These are phyloP conservation scores for Pomacea canaliculata DNA, from an alignment of 2,888 invertebrate species.

Conservation along the genomic window DNA sequence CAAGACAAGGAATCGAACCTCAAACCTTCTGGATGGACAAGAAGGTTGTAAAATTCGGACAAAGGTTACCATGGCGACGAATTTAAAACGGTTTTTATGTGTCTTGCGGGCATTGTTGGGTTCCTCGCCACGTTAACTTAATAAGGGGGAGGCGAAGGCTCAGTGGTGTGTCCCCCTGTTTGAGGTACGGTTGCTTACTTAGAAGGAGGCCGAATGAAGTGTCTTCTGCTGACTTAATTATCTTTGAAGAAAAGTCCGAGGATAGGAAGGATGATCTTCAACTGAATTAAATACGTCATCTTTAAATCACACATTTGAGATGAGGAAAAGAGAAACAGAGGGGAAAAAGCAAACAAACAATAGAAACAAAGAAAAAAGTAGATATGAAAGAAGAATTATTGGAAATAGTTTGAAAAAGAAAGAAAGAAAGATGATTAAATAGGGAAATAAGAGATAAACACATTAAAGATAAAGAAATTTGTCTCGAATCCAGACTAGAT, in stretches of 20 bases:
- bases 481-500: too few species aligned
- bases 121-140: constrained; percentile 1
- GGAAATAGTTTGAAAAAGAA: background rate
- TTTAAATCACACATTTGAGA: background rate
- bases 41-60: constrained; percentile 20
- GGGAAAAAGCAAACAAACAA: background rate
- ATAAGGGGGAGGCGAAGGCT: background rate
- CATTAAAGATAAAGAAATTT: too few species aligned
- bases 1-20: background rate
- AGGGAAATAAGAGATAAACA: background rate
- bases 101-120: constrained; percentile 11
- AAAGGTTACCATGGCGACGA: constrained; percentile 19
- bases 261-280: background rate
- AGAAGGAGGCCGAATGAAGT: too few species aligned
- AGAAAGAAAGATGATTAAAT: background rate
- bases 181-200: too few species aligned
- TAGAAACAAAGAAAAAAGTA: too few species aligned
- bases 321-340: background rate
- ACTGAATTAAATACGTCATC: background rate
- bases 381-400: too few species aligned
- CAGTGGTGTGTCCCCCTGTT: too few species aligned
- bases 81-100: constrained; percentile 17
- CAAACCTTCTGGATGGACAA: background rate
- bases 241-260: too few species aligned
- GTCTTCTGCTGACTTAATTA: too few species aligned